Base-by-base conservation (phyloP, 1,140 invertebrate genomes). In the Uloborus diversus region DNA sequence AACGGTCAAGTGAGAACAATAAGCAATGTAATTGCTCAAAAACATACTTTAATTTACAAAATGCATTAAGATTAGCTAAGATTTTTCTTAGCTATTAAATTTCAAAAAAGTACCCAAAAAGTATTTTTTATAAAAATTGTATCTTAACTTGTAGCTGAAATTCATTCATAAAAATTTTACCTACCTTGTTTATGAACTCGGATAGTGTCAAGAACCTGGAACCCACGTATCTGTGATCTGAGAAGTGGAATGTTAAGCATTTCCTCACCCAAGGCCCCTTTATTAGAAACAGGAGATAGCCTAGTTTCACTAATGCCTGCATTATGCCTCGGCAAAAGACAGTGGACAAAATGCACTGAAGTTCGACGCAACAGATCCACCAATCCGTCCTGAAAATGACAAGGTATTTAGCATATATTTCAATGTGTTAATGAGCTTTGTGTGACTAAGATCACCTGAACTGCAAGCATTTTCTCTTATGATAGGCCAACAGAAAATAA, bases 161-260 rank as follows among this genome's bases (percentile, higher is more conserved):
- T n/a, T n/a, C n/a, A n/a, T n/a, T n/a, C n/a, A n/a, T n/a, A n/a
- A n/a, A n/a, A n/a, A n/a, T n/a, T n/a, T n/a, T 51, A 64, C 37
- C 82, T 82, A 88, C 89, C 96, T 88, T 96, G 93, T 84, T 97
- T 96, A 88, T 96, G 92, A 56, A 98, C 89, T 25, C 96, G 90
- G 13, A 96, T 91, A 20, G 94, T 92, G 83, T 97, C 94, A 53
- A 98, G 88, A 27, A 98, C 91, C 88, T 98, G 94, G 81, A 93
- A 92, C 25, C 96, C 95, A 83, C 96, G 91, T 82, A 98, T 90
- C 93, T 97, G 88, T 76, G 93, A 93, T 82, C 96, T 86, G 20
- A 98, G 85, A 59, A 97, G 89, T 62, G 96, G 95, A 81, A 98
- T 90, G 86, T 97, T 96, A 69, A 97, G 90, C 73, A 94, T 89